Percentiles rank a stretch among this genome's conserved stretches.
phyloP scores from a whole-genome alignment of 2,797 vertebrate genomes.

The Meda fulgida region DNA sequence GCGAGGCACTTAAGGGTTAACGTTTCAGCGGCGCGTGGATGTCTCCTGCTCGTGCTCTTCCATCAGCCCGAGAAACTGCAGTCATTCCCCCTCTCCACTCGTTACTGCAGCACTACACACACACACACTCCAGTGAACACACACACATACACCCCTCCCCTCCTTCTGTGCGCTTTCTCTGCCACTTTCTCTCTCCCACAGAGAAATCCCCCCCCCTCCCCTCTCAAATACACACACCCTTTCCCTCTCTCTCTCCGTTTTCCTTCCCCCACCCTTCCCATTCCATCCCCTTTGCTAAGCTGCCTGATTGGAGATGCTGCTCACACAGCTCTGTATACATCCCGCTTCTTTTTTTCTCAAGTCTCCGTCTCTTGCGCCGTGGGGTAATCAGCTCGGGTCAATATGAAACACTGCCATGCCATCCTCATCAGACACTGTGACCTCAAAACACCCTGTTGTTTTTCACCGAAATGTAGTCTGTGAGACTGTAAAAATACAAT shows the following conservation, averaged over 20 bases:
- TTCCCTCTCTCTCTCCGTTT: slow-evolving; percentile 35
- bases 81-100: slow-evolving; percentile 75
- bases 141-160: slow-evolving; percentile 60
- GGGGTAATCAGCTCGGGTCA: slow-evolving; percentile 67
- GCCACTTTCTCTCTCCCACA: slow-evolving; percentile 61
- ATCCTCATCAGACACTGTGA: slow-evolving; percentile 17
- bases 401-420: slow-evolving; percentile 56
- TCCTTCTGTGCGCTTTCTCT: slow-evolving; percentile 51
- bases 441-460: slow-evolving; percentile 9
- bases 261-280: slow-evolving; percentile 48
- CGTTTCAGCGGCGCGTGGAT: slow-evolving; percentile 68
- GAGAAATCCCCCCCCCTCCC: slow-evolving; percentile 59
- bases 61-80: slow-evolving; percentile 80
- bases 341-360: slow-evolving; percentile 22
- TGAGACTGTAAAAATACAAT: slow-evolving; percentile 40
- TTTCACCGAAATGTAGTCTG: slow-evolving; percentile 36
- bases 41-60: slow-evolving; percentile 72
- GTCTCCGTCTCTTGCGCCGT: background rate
- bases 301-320: slow-evolving; percentile 78
- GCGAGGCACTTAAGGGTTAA: slow-evolving; percentile 77
- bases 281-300: slow-evolving; percentile 57
- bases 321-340: slow-evolving; percentile 77
- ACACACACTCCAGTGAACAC: slow-evolving; percentile 57
- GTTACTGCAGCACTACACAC: slow-evolving; percentile 77
- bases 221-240: slow-evolving; percentile 36